phyloP scores from a whole-genome alignment of 2,797 vertebrate species.

The Choloepus didactylus region DNA sequence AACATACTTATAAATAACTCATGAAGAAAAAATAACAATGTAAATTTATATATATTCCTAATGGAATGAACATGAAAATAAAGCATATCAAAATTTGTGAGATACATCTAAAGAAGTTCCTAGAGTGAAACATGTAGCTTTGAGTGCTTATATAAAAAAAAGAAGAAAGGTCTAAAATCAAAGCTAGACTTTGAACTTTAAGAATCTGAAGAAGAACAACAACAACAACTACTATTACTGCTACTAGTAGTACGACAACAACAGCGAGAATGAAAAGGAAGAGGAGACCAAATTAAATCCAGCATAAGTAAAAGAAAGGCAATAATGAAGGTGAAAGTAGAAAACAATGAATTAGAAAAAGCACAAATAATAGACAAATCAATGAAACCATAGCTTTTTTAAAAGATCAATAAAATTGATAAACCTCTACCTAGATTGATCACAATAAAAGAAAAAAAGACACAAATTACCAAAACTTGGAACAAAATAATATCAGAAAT shows the following conservation, averaged over 20 bases:
- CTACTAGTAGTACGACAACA: too few relatives aligned
- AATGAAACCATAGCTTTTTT: not conserved
- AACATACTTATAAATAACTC: not conserved
- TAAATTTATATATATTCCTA: not conserved
- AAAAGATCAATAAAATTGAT: not conserved
- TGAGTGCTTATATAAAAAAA: not conserved
- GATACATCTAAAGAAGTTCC: not conserved
- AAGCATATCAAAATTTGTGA: not conserved
- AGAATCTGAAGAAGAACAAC: not conserved
- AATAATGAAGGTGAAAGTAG: not conserved
- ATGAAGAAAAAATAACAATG: not conserved
- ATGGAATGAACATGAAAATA: not conserved
- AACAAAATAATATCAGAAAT: not conserved
- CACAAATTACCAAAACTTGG: not conserved
- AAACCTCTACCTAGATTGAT: not conserved
- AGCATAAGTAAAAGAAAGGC: not conserved
- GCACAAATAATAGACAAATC: not conserved
- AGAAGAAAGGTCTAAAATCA: not conserved
- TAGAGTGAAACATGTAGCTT: not conserved
- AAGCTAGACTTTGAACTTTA: not conserved
- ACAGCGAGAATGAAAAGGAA: not conserved
- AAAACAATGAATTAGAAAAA: not conserved
- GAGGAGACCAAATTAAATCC: constrained; percentile 19
- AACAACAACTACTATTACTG: too few relatives aligned
- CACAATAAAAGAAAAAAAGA: not conserved